Evolutionary conservation across 2,113 vertebrate species (phyloP), one percentile per base, ranked within the genome.

Genomic region (Oncorhynchus clarkii): DNA sequence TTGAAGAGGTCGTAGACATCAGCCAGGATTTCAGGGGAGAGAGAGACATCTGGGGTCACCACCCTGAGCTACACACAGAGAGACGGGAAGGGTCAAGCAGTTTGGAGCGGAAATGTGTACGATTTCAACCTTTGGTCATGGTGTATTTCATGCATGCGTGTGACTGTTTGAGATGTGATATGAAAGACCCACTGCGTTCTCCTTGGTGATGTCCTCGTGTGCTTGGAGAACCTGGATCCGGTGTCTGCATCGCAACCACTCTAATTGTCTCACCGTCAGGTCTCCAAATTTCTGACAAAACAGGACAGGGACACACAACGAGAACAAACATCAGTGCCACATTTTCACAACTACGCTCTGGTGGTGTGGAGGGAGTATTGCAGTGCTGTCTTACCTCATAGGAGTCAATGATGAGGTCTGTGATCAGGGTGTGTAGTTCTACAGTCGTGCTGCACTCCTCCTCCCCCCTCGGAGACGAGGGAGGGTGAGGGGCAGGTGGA

Each of bases 1-100:
- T 98, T 99, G 85, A 98, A 99, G 71, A 99, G 93, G 80, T 99
- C 94, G 12, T 96, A 99, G 71, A 97, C 79, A 3, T 96, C 95
- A 2, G 95, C 90, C 45, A 99, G 88, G 75, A 94, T 91, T 83
- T 97, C 96, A n/a, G 92, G 90, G 82, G 91, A 89, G 81, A 99
- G 89, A 0, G 95, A 96, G 72, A 99, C 95, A 24, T 97, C 96
- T 2, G 95, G 91, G 14, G 90, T 91, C 80, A 97, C 95, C 8
- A 98, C 87, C 1, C 97, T 89, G 54, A 99, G 81, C 97, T 99
- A 39, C 39, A 79, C 67, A 51, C 4, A 49, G 18, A 18, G 54
- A 49, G 75, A 49, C 3, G 65, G 22, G 54, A 26, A 39, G 18
- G 14, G 11, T 6, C 16, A 12, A 71, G 62, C 6, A 31, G 26